Base-by-base conservation (phyloP, 2,888 invertebrate species). In the Ectropis crepuscularia region DNA sequence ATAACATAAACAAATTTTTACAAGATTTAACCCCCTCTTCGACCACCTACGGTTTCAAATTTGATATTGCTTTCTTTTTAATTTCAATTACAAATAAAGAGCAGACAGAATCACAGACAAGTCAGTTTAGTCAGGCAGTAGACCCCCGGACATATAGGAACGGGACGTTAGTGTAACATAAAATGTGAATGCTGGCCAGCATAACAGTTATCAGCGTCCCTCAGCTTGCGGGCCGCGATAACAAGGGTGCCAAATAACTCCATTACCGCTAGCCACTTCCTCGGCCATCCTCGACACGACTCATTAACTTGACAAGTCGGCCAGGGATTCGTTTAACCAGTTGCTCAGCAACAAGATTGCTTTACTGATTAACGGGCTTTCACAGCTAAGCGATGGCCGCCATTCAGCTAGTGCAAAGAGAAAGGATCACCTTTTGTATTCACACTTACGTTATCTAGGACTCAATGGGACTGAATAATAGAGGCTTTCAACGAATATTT, bases 191-290 rank as follows among this genome's bases (percentile, higher is more conserved):
- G 16, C 16, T 28, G 16, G 16, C 16, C 16, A 28, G 16, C 16
- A 28, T 28, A 28, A 28, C 16, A 39, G 16, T 36, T 28, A 10
- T 50, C 48, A 45, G 11, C 54, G 36, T 11, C 49, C 51, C 55
- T 48, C 45, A 53, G 39, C 57, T 64, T 65, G 65, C 62, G 62
- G 50, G 53, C 11, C 38, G 57, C 64, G 72, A 72, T 72, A 72
- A 72, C 65, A 66, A 65, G 65, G 67, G 70, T 58, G 57, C 57
- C 46, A 45, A 64, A 64, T 65, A 66, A 65, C 60, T 59, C 42
- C 62, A 64, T 60, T 68, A 62, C 53, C 54, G 41, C 53, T 55
- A 48, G 41, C 53, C 42, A 28, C 53, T n/a, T 42, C 48, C 47
- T 45, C 45, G 54, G 46, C n/a, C 42, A 16, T 47, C 55, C 47